Evolutionary conservation across 92 coral and sea anemone genomes (phyloP), one percentile per base, ranked within the genome.

Genomic region (Palythoa heliodiscus): DNA sequence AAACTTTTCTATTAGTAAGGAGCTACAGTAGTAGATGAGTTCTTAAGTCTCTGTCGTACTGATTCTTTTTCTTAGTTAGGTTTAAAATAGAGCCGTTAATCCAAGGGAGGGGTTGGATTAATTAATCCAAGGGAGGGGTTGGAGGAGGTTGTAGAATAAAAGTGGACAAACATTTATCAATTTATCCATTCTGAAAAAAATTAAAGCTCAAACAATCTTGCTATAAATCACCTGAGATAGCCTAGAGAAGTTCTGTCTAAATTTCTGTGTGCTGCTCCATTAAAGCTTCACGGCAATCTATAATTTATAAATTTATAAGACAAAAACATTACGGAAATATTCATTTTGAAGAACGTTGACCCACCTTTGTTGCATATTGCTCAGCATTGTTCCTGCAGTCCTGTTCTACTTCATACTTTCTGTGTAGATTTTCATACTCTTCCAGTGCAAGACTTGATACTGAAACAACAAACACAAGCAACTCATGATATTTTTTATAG

Each of bases 381-480:
- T 95, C 99, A 23, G 99, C 99, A 76, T 95, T 95, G 82, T 89
- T 93, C 68, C 98, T 81, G 79, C 99, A 97, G 73, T 89, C 98
- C 69, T 90, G 93, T 60, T 97, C 99, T 70, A 97, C 98, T 69
- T 87, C 91, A 82, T 78, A 94, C 80, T 97, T 95, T 58, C 91
- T 87, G 57, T 97, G 99, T 19, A 97, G 93, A 63, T 93, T 97
- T 86, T 97, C 97, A 95, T 95, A 97, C 52, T 97, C 99, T 88
- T 84, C 86, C 48, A 97, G 83, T 2, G 99, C 99, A 86, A 87
- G 89, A 63, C 93, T 92, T 24, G 99, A 97, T 63, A 97, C 99
- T 97, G 69, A 75, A 53, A 89, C 38, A 66, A 29, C 70, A 64
- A 1, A 60, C 40, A 57, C 5, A 76, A 9, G 24, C 35, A 54